Evolutionary conservation across 2,113 vertebrate genomes (phyloP).

Genomic region (Oncorhynchus masou): DNA sequence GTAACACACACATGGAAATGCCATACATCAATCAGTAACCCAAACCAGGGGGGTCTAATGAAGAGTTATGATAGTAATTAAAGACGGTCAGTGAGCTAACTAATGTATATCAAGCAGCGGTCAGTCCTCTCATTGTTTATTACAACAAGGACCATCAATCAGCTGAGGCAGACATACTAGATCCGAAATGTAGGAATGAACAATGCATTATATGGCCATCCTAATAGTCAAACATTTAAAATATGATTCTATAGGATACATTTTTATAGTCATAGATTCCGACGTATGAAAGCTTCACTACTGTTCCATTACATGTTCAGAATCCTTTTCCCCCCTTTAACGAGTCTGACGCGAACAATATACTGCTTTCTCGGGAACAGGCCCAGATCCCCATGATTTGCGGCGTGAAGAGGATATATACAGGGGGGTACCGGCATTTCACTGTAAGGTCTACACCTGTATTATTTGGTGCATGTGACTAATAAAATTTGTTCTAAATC

Average conservation of each 20-base stretch:
- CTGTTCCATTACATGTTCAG: too few species aligned
- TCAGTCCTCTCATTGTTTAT: neutral
- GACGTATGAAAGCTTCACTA: too few species aligned
- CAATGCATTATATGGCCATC: neutral
- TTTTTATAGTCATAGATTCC: neutral
- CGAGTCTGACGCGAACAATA: too few species aligned
- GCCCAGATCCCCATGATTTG: too few species aligned
- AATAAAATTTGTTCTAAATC: too few species aligned
- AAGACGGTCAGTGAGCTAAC: neutral
- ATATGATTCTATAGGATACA: neutral
- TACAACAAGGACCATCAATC: neutral
- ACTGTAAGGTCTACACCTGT: too few species aligned
- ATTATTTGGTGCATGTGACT: too few species aligned
- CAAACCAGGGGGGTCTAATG: neutral
- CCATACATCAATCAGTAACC: conserved; percentile 14
- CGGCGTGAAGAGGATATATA: too few species aligned
- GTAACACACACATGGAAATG: too few species aligned
- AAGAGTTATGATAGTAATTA: neutral
- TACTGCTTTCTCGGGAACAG: too few species aligned
- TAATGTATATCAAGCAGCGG: neutral
- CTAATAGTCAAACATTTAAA: neutral
- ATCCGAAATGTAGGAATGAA: neutral
- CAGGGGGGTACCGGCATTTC: too few species aligned
- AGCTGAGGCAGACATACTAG: neutral
- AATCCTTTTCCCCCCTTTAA: too few species aligned